These are phyloP conservation scores for Caiman crocodilus DNA, from an alignment of 2,797 vertebrate species.

Conservation along the genomic window DNA sequence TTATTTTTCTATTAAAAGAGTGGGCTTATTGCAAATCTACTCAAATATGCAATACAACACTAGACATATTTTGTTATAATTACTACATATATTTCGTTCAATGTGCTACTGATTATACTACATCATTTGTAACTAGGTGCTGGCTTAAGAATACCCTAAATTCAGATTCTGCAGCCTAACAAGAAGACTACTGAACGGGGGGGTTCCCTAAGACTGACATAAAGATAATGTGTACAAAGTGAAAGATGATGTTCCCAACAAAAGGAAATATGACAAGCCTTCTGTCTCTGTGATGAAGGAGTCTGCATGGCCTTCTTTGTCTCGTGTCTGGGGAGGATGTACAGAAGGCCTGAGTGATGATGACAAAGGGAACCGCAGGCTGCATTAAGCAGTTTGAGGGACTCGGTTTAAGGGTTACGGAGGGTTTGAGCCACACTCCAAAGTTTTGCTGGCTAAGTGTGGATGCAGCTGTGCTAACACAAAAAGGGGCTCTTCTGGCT, in stretches of 20 bases:
- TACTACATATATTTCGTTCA: not conserved
- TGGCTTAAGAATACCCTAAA: not conserved
- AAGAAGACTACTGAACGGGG: not conserved
- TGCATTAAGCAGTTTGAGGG: not conserved
- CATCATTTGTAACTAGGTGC: not conserved
- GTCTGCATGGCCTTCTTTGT: not conserved
- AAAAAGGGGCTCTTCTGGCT: too few relatives aligned
- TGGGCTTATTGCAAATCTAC: fast-evolving
- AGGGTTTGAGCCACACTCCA: too few relatives aligned
- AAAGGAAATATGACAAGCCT: not conserved
- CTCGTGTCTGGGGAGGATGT: not conserved
- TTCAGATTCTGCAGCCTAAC: not conserved
- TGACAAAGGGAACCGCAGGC: not conserved
- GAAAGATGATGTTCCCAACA: not conserved
- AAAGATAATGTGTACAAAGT: too few relatives aligned
- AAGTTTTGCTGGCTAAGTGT: too few relatives aligned
- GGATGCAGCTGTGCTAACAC: too few relatives aligned
- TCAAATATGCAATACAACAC: not conserved
- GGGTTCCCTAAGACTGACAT: not conserved
- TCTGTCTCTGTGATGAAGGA: not conserved
- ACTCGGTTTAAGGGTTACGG: not conserved
- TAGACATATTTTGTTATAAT: fast-evolving
- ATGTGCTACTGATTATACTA: not conserved
- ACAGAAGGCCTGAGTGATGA: fast-evolving
- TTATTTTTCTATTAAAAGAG: not conserved